Percentiles rank a stretch among this genome's conserved stretches.
These are phyloP conservation scores for Poecilia picta DNA, from an alignment of 2,797 vertebrate genomes.

Conservation along the genomic window DNA sequence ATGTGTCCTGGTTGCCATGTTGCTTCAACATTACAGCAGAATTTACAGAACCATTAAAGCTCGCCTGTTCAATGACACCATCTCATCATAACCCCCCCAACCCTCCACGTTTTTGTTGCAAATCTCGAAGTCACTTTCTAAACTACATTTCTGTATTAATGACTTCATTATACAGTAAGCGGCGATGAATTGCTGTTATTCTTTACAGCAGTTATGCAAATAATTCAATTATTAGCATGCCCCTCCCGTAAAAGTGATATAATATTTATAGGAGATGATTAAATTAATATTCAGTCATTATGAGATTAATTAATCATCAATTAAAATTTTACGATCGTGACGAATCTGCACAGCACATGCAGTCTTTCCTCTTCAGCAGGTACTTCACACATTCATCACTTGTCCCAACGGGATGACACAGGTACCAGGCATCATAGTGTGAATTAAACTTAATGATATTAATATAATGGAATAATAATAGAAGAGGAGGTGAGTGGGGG, in stretches of 20 bases:
- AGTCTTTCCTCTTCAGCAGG: not conserved
- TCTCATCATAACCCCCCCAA: not conserved
- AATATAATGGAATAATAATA: not conserved
- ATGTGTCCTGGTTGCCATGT: not conserved
- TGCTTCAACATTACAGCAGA: not conserved
- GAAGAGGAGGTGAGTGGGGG: too few species aligned
- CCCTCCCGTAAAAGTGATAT: not conserved
- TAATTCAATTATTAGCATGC: not conserved
- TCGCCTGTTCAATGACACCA: not conserved
- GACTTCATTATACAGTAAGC: not conserved
- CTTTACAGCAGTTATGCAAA: not conserved
- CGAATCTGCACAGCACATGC: not conserved
- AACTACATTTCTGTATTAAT: not conserved
- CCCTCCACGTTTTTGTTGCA: too few species aligned
- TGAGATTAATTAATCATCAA: slow-evolving; percentile 1
- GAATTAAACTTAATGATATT: not conserved
- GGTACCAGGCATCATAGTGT: not conserved
- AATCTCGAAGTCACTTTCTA: not conserved
- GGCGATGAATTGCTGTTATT: not conserved
- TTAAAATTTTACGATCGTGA: slow-evolving; percentile 1
- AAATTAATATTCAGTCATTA: not conserved
- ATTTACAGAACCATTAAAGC: not conserved
- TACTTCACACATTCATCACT: not conserved
- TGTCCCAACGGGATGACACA: not conserved
- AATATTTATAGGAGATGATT: not conserved